Evolutionary conservation across 2,888 invertebrate genomes (phyloP).

Genomic region (Phragmatobia fuliginosa): DNA sequence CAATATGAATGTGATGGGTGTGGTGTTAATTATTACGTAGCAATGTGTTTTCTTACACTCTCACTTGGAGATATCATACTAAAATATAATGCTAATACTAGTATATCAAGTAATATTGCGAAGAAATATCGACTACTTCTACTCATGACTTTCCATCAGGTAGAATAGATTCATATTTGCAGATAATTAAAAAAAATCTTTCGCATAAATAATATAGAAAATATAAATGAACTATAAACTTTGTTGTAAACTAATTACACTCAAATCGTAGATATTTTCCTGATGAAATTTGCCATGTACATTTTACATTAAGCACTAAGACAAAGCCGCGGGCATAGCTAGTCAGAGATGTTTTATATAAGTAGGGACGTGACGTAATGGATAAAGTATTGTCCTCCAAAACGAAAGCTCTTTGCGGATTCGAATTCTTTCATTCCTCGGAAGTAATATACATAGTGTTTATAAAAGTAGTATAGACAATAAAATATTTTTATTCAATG

Average conservation of each 20-base stretch:
- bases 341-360: no score
- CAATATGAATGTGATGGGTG: constrained; percentile 45
- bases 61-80: constrained; percentile 25
- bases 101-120: not conserved
- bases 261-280: not conserved
- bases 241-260: no score
- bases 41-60: constrained; percentile 28
- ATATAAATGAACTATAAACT: not conserved
- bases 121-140: no score
- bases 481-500: not conserved
- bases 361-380: not conserved
- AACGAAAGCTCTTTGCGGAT: not conserved
- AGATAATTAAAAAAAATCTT: not conserved
- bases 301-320: no score
- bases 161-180: no score
- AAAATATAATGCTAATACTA: constrained; percentile 1
- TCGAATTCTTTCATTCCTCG: not conserved
- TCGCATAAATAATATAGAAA: constrained; percentile 7
- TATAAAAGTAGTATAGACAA: not conserved
- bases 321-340: no score
- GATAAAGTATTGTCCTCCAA: not conserved
- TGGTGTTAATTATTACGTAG: constrained; percentile 44
- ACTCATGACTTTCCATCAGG: no score
- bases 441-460: not conserved
- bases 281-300: not conserved